Conservation (phyloP, 1,140 invertebrate species). For the Drosophila teissieri region DNA sequence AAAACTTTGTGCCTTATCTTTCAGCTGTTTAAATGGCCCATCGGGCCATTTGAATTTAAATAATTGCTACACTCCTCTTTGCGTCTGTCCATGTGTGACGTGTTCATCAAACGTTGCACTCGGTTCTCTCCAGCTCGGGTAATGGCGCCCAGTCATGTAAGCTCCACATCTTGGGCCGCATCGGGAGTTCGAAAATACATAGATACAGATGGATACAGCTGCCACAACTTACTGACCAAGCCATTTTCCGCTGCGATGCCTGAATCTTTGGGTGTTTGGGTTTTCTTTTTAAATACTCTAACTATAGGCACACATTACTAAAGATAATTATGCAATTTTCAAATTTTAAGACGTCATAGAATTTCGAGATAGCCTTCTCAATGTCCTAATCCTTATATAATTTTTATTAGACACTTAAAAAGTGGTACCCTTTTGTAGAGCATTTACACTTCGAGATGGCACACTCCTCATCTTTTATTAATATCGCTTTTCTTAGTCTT, state of each 20-base stretch:
- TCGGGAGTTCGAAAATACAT: slow-evolving; percentile 15
- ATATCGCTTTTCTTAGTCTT: slow-evolving; percentile 57
- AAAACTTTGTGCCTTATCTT: slow-evolving; percentile 23
- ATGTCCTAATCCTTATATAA: no score
- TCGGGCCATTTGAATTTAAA: slow-evolving; percentile 42
- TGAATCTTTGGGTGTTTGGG: slow-evolving; percentile 29
- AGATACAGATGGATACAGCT: slow-evolving; percentile 22
- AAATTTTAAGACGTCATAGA: no score
- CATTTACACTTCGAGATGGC: slow-evolving; percentile 22
- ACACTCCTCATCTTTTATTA: slow-evolving; percentile 33
- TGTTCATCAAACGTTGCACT: slow-evolving; percentile 79
- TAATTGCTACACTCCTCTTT: slow-evolving; percentile 56
- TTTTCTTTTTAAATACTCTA: slow-evolving; percentile 53
- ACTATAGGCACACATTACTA: background rate
- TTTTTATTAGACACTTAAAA: no score
- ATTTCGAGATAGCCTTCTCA: no score
- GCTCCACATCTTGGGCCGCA: slow-evolving; percentile 24
- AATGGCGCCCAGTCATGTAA: slow-evolving; percentile 56
- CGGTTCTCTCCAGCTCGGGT: slow-evolving; percentile 20
- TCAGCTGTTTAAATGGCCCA: slow-evolving; percentile 49
- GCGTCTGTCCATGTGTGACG: slow-evolving; percentile 66
- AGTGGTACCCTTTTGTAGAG: slow-evolving; percentile 15
- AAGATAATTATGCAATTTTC: background rate
- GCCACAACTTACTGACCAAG: slow-evolving; percentile 53
- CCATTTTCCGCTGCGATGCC: slow-evolving; percentile 35